Evolutionary conservation across 1,140 invertebrate genomes (phyloP).

Genomic region (Mamestra configurata): DNA sequence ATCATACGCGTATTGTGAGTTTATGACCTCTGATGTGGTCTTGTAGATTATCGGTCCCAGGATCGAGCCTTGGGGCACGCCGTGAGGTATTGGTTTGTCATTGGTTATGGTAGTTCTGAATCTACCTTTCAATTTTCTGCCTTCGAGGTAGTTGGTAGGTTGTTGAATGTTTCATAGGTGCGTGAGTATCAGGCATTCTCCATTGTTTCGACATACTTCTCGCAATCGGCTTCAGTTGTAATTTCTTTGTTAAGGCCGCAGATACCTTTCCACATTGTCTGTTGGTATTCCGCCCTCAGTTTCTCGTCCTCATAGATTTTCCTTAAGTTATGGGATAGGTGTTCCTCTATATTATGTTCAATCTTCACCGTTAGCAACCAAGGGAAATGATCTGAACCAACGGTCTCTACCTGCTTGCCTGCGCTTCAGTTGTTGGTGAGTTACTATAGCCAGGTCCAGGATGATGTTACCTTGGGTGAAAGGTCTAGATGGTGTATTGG

Average conservation of each 20-base stretch:
- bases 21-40: neutral
- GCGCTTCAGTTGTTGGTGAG: neutral
- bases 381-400: neutral
- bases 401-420: neutral
- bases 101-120: too few relatives aligned
- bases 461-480: constrained; percentile 4
- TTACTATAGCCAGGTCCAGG: constrained; percentile 6
- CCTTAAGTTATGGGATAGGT: neutral
- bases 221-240: neutral
- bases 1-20: too few relatives aligned
- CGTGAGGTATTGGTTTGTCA: neutral
- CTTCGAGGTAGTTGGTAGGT: neutral
- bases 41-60: neutral
- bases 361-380: constrained; percentile 2
- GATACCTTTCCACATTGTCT: neutral
- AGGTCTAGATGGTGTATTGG: constrained; percentile 2
- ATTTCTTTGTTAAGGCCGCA: neutral
- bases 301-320: neutral
- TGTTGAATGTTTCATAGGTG: neutral
- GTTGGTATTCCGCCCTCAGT: neutral
- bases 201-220: neutral
- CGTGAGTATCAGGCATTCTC: neutral
- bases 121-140: too few relatives aligned
- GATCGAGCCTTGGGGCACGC: too few relatives aligned
- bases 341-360: constrained; percentile 3